Percentiles rank a stretch among this genome's conserved stretches.
phyloP scores from a whole-genome alignment of 2,888 invertebrate species.

The Synanthedon myopaeformis region DNA sequence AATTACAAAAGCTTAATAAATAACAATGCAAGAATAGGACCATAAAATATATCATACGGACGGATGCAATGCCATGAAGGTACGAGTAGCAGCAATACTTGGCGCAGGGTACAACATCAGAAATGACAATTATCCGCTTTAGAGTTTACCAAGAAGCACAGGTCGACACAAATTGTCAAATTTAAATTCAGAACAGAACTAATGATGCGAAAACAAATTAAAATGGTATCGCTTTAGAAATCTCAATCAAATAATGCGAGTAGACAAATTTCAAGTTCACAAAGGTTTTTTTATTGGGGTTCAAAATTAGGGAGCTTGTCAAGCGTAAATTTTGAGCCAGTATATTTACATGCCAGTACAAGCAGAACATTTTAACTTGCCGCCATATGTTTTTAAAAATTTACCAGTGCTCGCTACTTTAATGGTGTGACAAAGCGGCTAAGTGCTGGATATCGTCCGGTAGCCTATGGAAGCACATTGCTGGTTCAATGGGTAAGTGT shows the following conservation, averaged over 20 bases:
- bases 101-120: conserved; percentile 57
- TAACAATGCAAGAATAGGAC: conserved; percentile 41
- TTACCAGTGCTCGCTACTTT: conserved; percentile 55
- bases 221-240: conserved; percentile 10
- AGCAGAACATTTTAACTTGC: conserved; percentile 25
- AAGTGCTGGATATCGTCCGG: conserved; percentile 54
- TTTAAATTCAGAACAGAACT: conserved; percentile 8
- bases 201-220: conserved; percentile 44
- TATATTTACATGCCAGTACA: conserved; percentile 43
- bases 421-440: conserved; percentile 67
- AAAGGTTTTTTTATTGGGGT: neutral
- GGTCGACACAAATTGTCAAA: conserved; percentile 32
- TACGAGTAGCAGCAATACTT: conserved; percentile 41
- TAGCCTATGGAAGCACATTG: conserved; percentile 54
- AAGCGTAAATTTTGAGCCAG: conserved; percentile 27
- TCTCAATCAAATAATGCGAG: neutral
- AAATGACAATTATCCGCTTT: conserved; percentile 61
- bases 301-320: neutral
- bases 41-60: conserved; percentile 32
- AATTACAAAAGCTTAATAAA: conserved; percentile 49
- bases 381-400: conserved; percentile 18
- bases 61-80: conserved; percentile 50
- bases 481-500: conserved; percentile 49
- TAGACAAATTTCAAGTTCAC: neutral
- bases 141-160: conserved; percentile 70